Evolutionary conservation across 2,888 invertebrate genomes (phyloP), one percentile per base, ranked within the genome.

Genomic region (Heliconius sara): DNA sequence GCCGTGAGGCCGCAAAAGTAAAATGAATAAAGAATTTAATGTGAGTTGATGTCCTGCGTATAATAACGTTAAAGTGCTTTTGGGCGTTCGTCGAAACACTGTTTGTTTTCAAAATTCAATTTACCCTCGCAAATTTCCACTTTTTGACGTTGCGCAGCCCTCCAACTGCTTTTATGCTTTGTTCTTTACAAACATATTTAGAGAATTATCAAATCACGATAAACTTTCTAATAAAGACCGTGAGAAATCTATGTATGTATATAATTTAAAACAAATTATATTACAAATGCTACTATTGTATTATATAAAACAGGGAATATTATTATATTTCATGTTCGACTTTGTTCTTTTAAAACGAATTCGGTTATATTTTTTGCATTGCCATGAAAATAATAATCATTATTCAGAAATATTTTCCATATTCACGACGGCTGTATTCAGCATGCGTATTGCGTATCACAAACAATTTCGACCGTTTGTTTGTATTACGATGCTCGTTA

Each of bases 21-120:
- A 92, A 93, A 94, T 88, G 94, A 92, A 93, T 94, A 92, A 94
- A 89, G 90, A 92, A 92, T 93, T 92, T 93, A 93, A 94, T 93
- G 92, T 90, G 92, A 94, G 91, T 94, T 92, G 93, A 94, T 93
- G 94, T 92, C 89, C 89, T 91, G 86, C 85, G 89, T 90, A 92
- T 93, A 93, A 94, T 92, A 91, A 90, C 83, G 88, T 92, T 92
- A 92, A 91, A 93, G 91, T 91, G 90, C 90, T 93, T 92, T 90
- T 88, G 88, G 89, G 91, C 89, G 90, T 90, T 90, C 90, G 88
- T 87, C 86, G 87, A 88, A 91, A 90, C 84, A 84, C 85, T 90
- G 91, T 93, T 93, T 92, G 90, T 93, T 92, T 93, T 88, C 87
- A 84, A 86, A 89, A 93, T 92, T 91, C 87, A 89, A 91, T 93